phyloP scores from a whole-genome alignment of 2,888 invertebrate genomes.

The Phengaris alcon region DNA sequence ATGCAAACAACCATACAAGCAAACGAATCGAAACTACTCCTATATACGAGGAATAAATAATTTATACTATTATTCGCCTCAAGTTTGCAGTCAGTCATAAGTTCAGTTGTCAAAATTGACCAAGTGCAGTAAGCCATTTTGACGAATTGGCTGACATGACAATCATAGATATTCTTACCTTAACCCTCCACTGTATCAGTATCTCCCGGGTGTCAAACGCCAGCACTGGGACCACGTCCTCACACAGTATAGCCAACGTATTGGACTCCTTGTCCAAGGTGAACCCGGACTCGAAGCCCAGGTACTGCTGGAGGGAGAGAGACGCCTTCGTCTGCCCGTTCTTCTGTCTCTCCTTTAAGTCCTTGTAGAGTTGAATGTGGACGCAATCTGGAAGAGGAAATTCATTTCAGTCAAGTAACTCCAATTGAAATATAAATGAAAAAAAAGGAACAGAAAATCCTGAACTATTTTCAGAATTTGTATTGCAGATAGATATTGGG shows the following conservation, averaged over 20 bases:
- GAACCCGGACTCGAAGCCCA: slow-evolving; percentile 92
- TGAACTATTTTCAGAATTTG: no score
- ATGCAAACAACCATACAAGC: no score
- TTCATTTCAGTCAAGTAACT: background rate
- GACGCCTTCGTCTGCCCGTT: slow-evolving; percentile 93
- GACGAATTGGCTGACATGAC: no score
- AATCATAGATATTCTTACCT: slow-evolving; percentile 48
- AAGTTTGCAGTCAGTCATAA: no score
- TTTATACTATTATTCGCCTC: no score
- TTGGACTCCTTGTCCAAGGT: slow-evolving; percentile 94
- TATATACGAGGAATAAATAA: no score
- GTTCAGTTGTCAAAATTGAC: no score
- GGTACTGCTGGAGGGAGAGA: slow-evolving; percentile 90
- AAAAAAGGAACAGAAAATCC: no score
- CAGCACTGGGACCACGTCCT: slow-evolving; percentile 90
- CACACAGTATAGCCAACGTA: slow-evolving; percentile 92
- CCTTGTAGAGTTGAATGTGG: slow-evolving; percentile 92
- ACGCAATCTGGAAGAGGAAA: slow-evolving; percentile 85
- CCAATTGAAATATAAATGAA: background rate
- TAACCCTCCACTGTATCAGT: slow-evolving; percentile 91
- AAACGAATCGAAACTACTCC: no score
- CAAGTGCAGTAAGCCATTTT: no score
- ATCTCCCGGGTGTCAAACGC: slow-evolving; percentile 93
- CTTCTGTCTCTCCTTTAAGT: slow-evolving; percentile 91
- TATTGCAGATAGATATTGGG: no score